Conservation (phyloP, 2,888 invertebrate genomes). For the Scaptomyza flava region DNA sequence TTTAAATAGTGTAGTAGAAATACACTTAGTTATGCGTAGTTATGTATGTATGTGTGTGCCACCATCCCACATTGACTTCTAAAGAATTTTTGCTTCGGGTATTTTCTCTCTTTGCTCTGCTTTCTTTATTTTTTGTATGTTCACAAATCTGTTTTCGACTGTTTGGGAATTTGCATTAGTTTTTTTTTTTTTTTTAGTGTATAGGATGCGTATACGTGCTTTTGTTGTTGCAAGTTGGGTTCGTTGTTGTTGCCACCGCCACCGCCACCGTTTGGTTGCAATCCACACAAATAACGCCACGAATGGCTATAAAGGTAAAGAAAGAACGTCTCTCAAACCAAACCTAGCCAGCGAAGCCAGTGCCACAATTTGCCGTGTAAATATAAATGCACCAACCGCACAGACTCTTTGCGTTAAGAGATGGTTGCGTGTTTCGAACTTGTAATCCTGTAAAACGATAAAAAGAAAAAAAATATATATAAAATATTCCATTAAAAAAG, state of each 20-base stretch:
- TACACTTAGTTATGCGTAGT: conserved; percentile 37
- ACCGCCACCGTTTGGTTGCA: conserved; percentile 44
- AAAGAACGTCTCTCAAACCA: not conserved
- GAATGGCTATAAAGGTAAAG: conserved; percentile 22
- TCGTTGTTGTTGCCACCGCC: conserved; percentile 30
- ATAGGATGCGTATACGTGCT: not conserved
- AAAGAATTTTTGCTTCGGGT: conserved; percentile 12
- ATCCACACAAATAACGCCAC: conserved; percentile 57
- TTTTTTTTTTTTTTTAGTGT: conserved; percentile 22
- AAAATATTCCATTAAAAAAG: not conserved
- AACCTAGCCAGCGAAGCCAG: conserved; percentile 27
- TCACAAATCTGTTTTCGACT: conserved; percentile 70
- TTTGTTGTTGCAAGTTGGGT: conserved; percentile 9
- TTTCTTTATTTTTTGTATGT: conserved; percentile 28
- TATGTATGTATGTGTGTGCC: not conserved
- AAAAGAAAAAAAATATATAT: not conserved
- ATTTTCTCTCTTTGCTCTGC: conserved; percentile 6
- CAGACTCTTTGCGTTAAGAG: conserved; percentile 17
- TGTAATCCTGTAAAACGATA: too few species aligned
- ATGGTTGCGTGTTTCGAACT: conserved; percentile 25
- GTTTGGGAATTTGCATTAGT: conserved; percentile 49
- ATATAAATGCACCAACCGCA: conserved; percentile 67
- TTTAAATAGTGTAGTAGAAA: conserved; percentile 29
- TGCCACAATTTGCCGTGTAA: conserved; percentile 73
- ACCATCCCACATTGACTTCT: conserved; percentile 10